Percentiles rank a stretch among this genome's conserved stretches.
Conservation (phyloP, 2,113 vertebrate genomes). For the Recurvirostra avosetta region DNA sequence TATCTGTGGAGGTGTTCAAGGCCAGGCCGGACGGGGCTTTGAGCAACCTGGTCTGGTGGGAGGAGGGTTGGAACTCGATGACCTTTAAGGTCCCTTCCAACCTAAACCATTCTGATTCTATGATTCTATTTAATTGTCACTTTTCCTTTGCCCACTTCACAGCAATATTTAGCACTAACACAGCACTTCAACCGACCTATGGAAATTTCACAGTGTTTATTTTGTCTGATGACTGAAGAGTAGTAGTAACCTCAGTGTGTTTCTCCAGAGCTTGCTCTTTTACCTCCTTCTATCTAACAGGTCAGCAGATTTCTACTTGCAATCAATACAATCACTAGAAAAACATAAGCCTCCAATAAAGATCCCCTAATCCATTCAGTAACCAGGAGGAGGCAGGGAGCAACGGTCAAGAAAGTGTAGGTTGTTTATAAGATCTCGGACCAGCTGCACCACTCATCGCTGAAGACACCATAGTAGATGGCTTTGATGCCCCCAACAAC, state of each 20-base stretch:
- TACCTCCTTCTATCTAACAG: background rate
- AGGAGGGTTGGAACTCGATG: no score
- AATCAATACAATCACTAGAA: background rate
- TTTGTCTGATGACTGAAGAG: background rate
- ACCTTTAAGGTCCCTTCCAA: no score
- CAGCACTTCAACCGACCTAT: background rate
- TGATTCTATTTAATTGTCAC: background rate
- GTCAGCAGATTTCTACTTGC: background rate
- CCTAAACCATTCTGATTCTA: no score
- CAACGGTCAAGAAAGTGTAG: background rate
- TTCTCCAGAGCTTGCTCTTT: background rate
- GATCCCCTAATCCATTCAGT: background rate
- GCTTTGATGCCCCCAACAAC: background rate
- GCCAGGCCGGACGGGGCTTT: no score
- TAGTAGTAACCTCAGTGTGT: background rate
- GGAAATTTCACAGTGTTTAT: background rate
- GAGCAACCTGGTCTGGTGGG: no score
- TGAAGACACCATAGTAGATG: background rate
- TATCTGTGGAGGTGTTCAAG: no score
- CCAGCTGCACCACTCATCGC: background rate
- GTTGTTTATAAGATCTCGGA: background rate
- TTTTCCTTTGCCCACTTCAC: constrained; percentile 4
- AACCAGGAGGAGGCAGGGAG: background rate
- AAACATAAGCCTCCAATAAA: background rate
- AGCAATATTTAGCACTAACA: background rate